A percentile compares a stretch with the other conserved stretches of the same genome.
Conservation (phyloP, 2,888 invertebrate genomes). For the Drosophila putrida region DNA sequence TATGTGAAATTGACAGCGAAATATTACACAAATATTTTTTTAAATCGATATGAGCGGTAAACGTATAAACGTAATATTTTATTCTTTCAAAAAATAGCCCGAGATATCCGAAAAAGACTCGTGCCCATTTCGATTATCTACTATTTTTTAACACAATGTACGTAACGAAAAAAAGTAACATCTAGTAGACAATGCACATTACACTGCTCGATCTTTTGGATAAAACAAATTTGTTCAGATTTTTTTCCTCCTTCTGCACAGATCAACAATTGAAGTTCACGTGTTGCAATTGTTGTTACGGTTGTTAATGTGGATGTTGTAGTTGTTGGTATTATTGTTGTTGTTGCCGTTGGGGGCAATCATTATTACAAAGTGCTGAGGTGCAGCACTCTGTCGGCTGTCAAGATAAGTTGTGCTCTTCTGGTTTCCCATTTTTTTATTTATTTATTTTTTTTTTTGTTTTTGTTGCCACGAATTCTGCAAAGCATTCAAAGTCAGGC, state of each 20-base stretch:
- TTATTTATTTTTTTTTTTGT: slow-evolving; percentile 12
- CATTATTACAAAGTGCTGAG: slow-evolving; percentile 64
- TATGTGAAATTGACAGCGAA: no score
- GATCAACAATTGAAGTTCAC: slow-evolving; percentile 57
- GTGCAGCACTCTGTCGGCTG: slow-evolving; percentile 57
- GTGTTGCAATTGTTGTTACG: slow-evolving; percentile 49
- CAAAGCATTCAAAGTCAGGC: slow-evolving; percentile 30
- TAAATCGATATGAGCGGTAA: no score
- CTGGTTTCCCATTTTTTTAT: slow-evolving; percentile 18
- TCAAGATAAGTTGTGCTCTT: slow-evolving; percentile 52
- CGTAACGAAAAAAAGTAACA: background rate
- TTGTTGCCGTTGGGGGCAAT: slow-evolving; percentile 54
- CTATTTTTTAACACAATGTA: slow-evolving; percentile 1
- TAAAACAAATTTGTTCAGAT: slow-evolving; percentile 40
- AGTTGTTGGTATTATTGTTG: slow-evolving; percentile 20
- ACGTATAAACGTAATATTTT: no score
- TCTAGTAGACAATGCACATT: slow-evolving; percentile 7
- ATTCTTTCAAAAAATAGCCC: no score
- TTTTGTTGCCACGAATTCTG: slow-evolving; percentile 31
- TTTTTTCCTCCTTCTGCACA: slow-evolving; percentile 22
- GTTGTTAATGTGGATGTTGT: slow-evolving; percentile 17
- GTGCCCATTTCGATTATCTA: background rate
- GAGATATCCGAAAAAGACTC: no score
- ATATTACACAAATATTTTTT: no score
- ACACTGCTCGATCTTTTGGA: slow-evolving; percentile 20